Evolutionary conservation across 2,888 invertebrate genomes (phyloP), one percentile per base, ranked within the genome.

Genomic region (Scotopteryx bipunctaria): DNA sequence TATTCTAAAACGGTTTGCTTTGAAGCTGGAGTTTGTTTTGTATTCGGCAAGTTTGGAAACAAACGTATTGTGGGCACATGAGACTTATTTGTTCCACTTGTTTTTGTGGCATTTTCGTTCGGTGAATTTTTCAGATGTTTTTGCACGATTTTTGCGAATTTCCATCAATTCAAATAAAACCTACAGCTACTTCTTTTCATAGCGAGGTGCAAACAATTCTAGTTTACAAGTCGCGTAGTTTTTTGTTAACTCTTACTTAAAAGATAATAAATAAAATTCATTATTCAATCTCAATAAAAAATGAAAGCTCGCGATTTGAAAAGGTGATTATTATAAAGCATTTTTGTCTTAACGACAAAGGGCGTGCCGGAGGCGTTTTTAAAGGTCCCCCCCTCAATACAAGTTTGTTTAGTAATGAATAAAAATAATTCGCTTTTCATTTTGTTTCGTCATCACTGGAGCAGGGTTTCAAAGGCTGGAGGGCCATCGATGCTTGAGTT

Each of bases 391-490:
- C 73, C 73, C 73, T 72, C 69, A 75, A 73, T 71, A 36, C 36
- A 66, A 67, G 69, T 61, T 70, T 67, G 73, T 70, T 73, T 70
- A 73, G 80, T 81, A 73, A 73, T 67, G 66, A 83, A 83, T 84
- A 86, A 83, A 71, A 83, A 86, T 83, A 86, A 86, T 86, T 83
- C 72, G 68, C 75, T 78, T 80, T 82, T 73, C 75, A 77, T 81
- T 81, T 78, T 80, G 78, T 83, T 84, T 81, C 82, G 74, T 83
- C 81, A 82, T 82, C 83, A 79, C 64, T 67, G 72, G 66, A 70
- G 69, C 69, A 66, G 62, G 69, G 74, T 69, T 78, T 84, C 81
- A 83, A 83, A 81, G 79, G 70, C 66, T 83, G 77, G 66, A 88
- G 87, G 68, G 77, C 76, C 78, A 80, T 88, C 78, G 81, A 83